phyloP scores from a whole-genome alignment of 1,140 invertebrate genomes.

The Latrodectus geometricus region DNA sequence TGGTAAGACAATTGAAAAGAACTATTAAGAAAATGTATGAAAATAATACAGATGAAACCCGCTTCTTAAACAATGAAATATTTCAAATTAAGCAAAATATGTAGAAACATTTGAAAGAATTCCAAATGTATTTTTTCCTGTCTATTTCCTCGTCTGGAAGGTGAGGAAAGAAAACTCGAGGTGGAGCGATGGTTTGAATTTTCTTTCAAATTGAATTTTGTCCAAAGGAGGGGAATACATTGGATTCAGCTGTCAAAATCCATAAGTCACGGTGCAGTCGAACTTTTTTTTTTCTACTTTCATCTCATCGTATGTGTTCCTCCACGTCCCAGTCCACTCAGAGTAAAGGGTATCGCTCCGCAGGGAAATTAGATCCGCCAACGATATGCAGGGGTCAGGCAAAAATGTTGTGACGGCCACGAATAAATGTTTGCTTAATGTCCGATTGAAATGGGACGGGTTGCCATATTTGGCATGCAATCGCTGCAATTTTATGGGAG shows the following conservation, averaged over 20 bases:
- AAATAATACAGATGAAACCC: too few relatives aligned
- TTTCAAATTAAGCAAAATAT: too few relatives aligned
- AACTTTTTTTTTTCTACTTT: constrained; percentile 16
- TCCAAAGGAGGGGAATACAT: constrained; percentile 39
- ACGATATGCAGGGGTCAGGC: constrained; percentile 57
- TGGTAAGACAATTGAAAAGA: too few relatives aligned
- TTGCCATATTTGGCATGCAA: constrained; percentile 41
- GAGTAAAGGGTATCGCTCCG: constrained; percentile 57
- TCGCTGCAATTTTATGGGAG: not conserved
- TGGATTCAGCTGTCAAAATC: constrained; percentile 58
- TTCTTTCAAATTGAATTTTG: constrained; percentile 53
- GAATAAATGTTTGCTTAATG: constrained; percentile 59
- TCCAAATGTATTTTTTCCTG: too few relatives aligned
- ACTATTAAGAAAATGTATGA: too few relatives aligned
- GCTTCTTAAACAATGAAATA: too few relatives aligned
- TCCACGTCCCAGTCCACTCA: constrained; percentile 39
- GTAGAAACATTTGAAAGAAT: too few relatives aligned
- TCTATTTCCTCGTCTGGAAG: not conserved
- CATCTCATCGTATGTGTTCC: constrained; percentile 10
- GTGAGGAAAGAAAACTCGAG: not conserved
- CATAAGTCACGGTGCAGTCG: constrained; percentile 44
- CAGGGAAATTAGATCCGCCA: constrained; percentile 55
- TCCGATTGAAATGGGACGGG: not conserved
- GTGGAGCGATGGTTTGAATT: not conserved
- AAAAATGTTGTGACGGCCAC: constrained; percentile 50